Evolutionary conservation across 1,140 invertebrate species (phyloP).

Genomic region (Sycophila sp.): DNA sequence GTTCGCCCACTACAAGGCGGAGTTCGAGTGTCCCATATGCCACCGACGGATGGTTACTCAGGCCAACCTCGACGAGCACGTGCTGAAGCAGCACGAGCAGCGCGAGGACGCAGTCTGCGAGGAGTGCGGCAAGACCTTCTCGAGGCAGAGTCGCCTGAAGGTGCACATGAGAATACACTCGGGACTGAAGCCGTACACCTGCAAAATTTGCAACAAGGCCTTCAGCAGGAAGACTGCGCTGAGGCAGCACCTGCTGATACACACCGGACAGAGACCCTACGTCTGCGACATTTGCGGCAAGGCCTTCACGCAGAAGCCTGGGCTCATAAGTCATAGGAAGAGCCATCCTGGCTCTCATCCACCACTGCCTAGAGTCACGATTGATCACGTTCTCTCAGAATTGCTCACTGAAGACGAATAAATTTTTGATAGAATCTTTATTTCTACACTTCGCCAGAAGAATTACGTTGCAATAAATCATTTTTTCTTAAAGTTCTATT

Average conservation of each 20-base stretch:
- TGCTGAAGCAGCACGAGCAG: constrained; percentile 62
- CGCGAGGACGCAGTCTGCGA: constrained; percentile 65
- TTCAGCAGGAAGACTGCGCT: constrained; percentile 62
- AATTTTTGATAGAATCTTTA: too few relatives aligned
- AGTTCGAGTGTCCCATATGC: constrained; percentile 62
- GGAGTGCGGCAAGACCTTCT: constrained; percentile 70
- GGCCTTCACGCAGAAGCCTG: constrained; percentile 75
- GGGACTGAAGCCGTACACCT: constrained; percentile 70
- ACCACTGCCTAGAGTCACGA: constrained; percentile 58
- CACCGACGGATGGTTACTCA: constrained; percentile 63
- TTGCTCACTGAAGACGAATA: background rate
- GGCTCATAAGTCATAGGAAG: constrained; percentile 73
- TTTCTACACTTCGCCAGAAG: too few relatives aligned
- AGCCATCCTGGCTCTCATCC: constrained; percentile 68
- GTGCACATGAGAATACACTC: constrained; percentile 74
- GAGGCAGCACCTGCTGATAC: constrained; percentile 78
- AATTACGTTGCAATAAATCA: too few relatives aligned
- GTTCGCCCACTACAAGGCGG: constrained; percentile 63
- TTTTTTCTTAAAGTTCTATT: too few relatives aligned
- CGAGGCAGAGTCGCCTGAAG: constrained; percentile 69
- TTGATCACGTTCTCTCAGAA: constrained; percentile 62
- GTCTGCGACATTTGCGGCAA: constrained; percentile 85
- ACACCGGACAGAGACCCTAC: constrained; percentile 85
- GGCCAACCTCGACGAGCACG: constrained; percentile 65
- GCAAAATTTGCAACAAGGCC: constrained; percentile 71